Conservation (phyloP, 2,113 vertebrate genomes). For the Rattus rattus region DNA sequence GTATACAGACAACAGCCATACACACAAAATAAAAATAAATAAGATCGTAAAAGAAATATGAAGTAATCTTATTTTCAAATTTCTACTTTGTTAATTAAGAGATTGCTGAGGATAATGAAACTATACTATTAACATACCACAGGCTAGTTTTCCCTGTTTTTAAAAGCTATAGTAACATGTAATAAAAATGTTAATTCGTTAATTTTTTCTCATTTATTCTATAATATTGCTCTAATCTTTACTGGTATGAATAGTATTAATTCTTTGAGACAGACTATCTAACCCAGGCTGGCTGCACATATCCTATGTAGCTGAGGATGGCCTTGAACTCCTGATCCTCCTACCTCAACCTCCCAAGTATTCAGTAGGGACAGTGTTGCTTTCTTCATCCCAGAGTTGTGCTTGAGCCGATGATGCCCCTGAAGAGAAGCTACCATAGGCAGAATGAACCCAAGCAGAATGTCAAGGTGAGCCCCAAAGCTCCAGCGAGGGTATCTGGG, state of each 20-base stretch:
- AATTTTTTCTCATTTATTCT: neutral
- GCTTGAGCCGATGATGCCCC: neutral
- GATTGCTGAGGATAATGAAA: conserved; percentile 58
- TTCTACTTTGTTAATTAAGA: conserved; percentile 47
- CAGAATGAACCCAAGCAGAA: neutral
- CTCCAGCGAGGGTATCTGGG: neutral
- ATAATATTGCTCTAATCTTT: neutral
- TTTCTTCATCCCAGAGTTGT: conserved; percentile 8
- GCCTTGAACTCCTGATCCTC: neutral
- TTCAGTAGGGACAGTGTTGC: neutral
- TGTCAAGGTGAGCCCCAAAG: neutral
- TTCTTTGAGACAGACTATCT: neutral
- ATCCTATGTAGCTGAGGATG: neutral
- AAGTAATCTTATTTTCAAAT: conserved; percentile 36
- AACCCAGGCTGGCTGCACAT: neutral
- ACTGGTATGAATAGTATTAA: neutral
- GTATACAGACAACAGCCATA: neutral
- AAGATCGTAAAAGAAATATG: neutral
- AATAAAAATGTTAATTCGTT: conserved; percentile 50
- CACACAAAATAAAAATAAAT: neutral
- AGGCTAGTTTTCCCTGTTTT: neutral
- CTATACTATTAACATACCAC: neutral
- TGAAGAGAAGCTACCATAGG: neutral
- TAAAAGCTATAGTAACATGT: neutral
- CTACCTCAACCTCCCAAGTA: neutral